Percentiles rank a stretch among this genome's conserved stretches.
phyloP scores from a whole-genome alignment of 2,888 invertebrate genomes.

The Biston stratarius region DNA sequence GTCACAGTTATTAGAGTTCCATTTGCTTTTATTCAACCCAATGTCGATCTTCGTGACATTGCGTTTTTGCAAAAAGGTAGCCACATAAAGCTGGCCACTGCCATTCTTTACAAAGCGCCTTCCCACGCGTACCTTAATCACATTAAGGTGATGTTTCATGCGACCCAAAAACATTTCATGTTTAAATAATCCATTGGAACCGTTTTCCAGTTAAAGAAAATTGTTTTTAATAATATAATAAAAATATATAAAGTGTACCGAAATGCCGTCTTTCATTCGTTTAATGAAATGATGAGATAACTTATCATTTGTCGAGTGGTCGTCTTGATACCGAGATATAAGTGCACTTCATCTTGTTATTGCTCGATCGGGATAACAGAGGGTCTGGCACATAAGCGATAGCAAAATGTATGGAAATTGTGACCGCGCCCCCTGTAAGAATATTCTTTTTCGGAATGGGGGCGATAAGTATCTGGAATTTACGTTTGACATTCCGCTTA shows the following conservation, averaged over 20 bases:
- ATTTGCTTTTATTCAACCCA: no score
- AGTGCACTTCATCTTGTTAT: conserved; percentile 3
- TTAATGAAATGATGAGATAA: no score
- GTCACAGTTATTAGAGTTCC: no score
- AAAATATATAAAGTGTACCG: neutral
- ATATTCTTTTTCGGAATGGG: no score
- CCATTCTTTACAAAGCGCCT: conserved; percentile 53
- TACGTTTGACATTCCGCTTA: no score
- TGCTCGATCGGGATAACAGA: neutral
- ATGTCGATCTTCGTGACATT: conserved; percentile 11
- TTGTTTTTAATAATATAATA: neutral
- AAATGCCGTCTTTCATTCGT: neutral
- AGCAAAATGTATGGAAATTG: no score
- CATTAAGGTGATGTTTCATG: conserved; percentile 21
- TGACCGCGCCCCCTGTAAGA: no score
- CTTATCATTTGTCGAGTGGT: conserved; percentile 12
- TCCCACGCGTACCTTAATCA: conserved; percentile 48
- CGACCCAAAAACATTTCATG: conserved; percentile 14
- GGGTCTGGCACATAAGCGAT: no score
- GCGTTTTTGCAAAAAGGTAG: conserved; percentile 21
- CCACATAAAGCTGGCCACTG: conserved; percentile 6
- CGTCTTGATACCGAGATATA: conserved; percentile 9
- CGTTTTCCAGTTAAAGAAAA: neutral
- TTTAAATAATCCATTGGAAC: neutral
- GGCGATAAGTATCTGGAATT: no score